Percentiles rank a stretch among this genome's conserved stretches.
phyloP scores from a whole-genome alignment of 2,888 invertebrate genomes.

The Malthinus seriepunctatus region DNA sequence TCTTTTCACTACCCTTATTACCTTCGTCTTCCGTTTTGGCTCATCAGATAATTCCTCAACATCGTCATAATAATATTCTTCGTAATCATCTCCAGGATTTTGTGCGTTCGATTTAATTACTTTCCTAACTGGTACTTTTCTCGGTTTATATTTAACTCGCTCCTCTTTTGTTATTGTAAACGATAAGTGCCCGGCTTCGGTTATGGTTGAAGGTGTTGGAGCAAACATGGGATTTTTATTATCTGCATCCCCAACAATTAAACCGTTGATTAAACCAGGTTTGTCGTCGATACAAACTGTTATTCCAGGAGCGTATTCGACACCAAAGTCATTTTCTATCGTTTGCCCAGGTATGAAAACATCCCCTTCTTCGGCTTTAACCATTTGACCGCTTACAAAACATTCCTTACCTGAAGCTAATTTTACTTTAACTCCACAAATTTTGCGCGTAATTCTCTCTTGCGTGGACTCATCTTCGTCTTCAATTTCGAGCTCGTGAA shows the following conservation, averaged over 20 bases:
- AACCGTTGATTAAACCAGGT: constrained; percentile 73
- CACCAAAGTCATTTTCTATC: constrained; percentile 68
- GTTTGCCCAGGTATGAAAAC: constrained; percentile 78
- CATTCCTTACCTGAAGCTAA: constrained; percentile 70
- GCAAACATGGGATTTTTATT: constrained; percentile 67
- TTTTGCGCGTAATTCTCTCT: constrained; percentile 32
- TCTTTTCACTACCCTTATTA: constrained; percentile 20
- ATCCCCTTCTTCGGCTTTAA: constrained; percentile 70
- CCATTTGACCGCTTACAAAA: constrained; percentile 73
- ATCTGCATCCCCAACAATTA: constrained; percentile 65
- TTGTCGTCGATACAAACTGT: constrained; percentile 70
- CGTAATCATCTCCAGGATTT: constrained; percentile 22
- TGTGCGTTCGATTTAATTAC: constrained; percentile 28
- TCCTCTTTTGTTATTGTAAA: constrained; percentile 51
- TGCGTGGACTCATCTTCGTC: constrained; percentile 22
- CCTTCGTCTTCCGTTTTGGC: constrained; percentile 21
- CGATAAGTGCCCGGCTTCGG: constrained; percentile 53
- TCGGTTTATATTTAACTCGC: constrained; percentile 45
- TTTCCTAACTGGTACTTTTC: constrained; percentile 39
- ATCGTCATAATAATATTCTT: constrained; percentile 32
- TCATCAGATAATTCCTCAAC: constrained; percentile 16
- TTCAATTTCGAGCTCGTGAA: constrained; percentile 58
- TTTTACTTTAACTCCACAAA: constrained; percentile 51
- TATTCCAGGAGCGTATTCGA: constrained; percentile 73
- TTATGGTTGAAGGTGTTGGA: constrained; percentile 69